phyloP scores from a whole-genome alignment of 2,113 vertebrate genomes.

The Oreamnos americanus region DNA sequence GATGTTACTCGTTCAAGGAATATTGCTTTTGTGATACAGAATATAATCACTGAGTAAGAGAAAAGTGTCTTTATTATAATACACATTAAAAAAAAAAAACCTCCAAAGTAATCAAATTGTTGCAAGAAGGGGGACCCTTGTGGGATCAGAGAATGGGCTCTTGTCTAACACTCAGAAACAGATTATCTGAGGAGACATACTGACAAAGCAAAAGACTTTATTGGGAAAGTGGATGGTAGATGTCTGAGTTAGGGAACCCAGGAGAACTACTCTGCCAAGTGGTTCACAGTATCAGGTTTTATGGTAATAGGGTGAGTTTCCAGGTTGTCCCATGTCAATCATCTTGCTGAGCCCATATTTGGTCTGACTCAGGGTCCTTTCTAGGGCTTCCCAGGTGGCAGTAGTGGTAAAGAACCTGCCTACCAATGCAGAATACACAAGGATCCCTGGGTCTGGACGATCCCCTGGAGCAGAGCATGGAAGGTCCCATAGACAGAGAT shows the following conservation, averaged over 20 bases:
- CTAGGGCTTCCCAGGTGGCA: not conserved
- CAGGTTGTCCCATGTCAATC: not conserved
- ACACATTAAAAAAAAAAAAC: not conserved
- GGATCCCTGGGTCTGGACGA: not conserved
- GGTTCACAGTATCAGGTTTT: not conserved
- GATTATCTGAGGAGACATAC: not conserved
- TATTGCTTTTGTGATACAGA: not conserved
- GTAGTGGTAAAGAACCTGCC: not conserved
- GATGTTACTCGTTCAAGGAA: not conserved
- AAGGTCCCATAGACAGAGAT: not conserved
- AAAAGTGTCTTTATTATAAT: not conserved
- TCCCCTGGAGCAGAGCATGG: not conserved
- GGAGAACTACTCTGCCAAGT: not conserved
- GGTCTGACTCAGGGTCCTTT: not conserved
- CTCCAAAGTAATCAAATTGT: not conserved
- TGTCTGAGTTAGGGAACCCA: not conserved
- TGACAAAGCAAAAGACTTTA: not conserved
- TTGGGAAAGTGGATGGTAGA: not conserved
- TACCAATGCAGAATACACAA: not conserved
- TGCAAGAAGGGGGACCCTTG: not conserved
- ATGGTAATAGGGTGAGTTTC: not conserved
- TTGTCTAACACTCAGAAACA: not conserved
- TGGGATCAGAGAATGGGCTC: not conserved
- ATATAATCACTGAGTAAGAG: not conserved
- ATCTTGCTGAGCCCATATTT: not conserved